A percentile compares a stretch with the other conserved stretches of the same genome.
Evolutionary conservation across 23 tunicate genomes (phyloP).

Genomic region (Ascidia mentula): DNA sequence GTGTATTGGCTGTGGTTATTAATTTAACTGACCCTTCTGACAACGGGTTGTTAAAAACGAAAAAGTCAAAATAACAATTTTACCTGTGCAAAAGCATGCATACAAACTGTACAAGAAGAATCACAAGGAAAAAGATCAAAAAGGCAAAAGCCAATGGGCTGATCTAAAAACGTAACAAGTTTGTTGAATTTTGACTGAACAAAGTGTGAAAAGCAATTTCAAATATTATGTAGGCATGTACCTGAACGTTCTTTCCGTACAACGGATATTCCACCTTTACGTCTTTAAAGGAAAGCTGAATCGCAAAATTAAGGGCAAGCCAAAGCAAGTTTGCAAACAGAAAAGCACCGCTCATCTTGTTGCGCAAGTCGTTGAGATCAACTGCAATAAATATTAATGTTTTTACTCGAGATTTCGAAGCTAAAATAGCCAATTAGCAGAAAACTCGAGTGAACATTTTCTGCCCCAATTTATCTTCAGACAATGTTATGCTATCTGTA

Average conservation of each 20-base stretch:
- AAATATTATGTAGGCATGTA: too few relatives aligned
- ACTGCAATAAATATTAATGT: slow-evolving; percentile 14
- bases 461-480: neutral
- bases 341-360: slow-evolving; percentile 89
- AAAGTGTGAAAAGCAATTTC: too few relatives aligned
- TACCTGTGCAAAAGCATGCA: slow-evolving; percentile 96
- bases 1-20: too few relatives aligned
- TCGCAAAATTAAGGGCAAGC: slow-evolving; percentile 88
- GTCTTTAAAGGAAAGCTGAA: slow-evolving; percentile 78
- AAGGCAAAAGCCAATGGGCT: slow-evolving; percentile 82
- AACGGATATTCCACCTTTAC: slow-evolving; percentile 21
- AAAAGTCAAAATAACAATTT: neutral
- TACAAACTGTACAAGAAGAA: slow-evolving; percentile 79
- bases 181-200: too few relatives aligned
- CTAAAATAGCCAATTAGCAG: too few relatives aligned
- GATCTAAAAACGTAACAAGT: slow-evolving; percentile 37
- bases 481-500: too few relatives aligned
- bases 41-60: neutral
- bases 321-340: slow-evolving; percentile 75
- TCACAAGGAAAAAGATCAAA: slow-evolving; percentile 77
- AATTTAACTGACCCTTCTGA: too few relatives aligned
- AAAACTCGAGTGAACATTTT: too few relatives aligned
- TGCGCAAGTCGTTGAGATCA: slow-evolving; percentile 64
- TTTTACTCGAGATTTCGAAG: too few relatives aligned
- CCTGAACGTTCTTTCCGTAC: slow-evolving; percentile 19